Evolutionary conservation across 2,113 vertebrate genomes (phyloP), one percentile per base, ranked within the genome.

Genomic region (Pelvicachromis taeniatus): DNA sequence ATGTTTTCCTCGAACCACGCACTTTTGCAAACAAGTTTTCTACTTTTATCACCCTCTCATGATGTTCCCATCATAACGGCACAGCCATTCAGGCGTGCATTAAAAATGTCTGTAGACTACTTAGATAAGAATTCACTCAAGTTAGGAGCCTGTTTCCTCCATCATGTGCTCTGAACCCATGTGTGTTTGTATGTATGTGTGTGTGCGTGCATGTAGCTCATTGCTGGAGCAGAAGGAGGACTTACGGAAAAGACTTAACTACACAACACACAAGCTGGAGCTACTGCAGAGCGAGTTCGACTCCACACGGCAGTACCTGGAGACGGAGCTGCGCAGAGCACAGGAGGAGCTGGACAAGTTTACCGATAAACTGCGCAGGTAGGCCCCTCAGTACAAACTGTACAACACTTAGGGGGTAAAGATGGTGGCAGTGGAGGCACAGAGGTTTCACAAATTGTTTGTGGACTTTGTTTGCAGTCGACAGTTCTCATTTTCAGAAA

Each of bases 321-420:
- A 99, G 95, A 96, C 98, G 45, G 98, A 99, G 94, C 96, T 99
- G 81, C 97, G 97, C 35, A 96, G 98, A 84, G 98, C 98, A 35
- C 97, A 98, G 4, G 98, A 99, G 90, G 98, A 99, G 82, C 96
- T 99, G 87, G 98, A 99, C 93, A 99, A 99, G 91, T 98, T 99
- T 75, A 99, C 98, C 19, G 98, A 99, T 90, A 99, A 99, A 87
- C 97, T 99, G 83, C 98, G 97, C 94, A 97, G 98, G 98, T 99
- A 29, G 77, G 78, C 4, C 13, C 70, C 50, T 35, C 48, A 31
- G 12, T 4, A 11, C 35, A 26, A 7, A 16, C n/a, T 9, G 77
- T 7, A 31, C 73, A 38, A 42, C 21, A 58, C 35, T 21, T 23
- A 80, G 42, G 48, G n/a, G 45, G 12, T 2, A 6, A 26, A 26